phyloP scores from a whole-genome alignment of 2,113 vertebrate species.

The Odocoileus virginianus region DNA sequence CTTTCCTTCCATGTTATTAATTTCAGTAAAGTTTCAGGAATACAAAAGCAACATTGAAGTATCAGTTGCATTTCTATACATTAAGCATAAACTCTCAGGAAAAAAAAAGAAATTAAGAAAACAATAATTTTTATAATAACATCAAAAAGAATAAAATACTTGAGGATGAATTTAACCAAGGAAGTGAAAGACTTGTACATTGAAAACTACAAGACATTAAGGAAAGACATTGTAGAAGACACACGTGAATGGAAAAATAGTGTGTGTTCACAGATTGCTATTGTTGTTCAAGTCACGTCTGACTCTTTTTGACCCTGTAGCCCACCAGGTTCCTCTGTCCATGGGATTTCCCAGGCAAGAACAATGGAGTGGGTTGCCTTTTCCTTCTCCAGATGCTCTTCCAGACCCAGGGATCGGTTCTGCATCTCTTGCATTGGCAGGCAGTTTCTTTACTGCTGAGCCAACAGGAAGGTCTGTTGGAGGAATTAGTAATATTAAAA shows the following conservation, averaged over 20 bases:
- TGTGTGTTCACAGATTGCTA: neutral
- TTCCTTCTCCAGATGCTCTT: neutral
- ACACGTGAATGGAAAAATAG: neutral
- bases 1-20: neutral
- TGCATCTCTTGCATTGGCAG: neutral
- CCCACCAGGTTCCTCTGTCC: neutral
- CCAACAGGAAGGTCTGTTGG: neutral
- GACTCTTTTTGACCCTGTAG: neutral
- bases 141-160: neutral
- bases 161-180: neutral
- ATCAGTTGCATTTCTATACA: neutral
- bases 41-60: neutral
- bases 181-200: neutral
- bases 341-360: neutral
- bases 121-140: neutral
- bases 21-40: neutral
- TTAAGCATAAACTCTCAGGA: neutral
- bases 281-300: neutral
- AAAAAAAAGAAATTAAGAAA: neutral
- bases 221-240: neutral
- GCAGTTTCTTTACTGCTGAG: neutral
- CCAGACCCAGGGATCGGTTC: neutral
- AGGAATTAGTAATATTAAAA: neutral
- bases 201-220: neutral
- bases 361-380: neutral